phyloP scores from a whole-genome alignment of 1,140 invertebrate species.

The Drosophila nigromelanica region DNA sequence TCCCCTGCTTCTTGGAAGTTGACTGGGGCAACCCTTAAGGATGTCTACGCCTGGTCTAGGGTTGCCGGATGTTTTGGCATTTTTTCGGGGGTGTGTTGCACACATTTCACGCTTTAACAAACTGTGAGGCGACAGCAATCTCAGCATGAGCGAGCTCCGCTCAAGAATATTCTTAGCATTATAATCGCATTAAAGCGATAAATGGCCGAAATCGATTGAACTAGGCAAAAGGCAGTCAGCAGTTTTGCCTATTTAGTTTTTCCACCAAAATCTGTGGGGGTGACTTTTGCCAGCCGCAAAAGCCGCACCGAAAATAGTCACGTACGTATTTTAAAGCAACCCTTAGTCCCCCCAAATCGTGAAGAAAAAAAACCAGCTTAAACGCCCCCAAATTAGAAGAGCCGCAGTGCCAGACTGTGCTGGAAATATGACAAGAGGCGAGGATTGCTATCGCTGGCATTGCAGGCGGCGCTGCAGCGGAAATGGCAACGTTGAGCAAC shows the following conservation, averaged over 20 bases:
- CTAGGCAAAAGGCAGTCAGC: conserved; percentile 24
- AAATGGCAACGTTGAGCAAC: conserved; percentile 44
- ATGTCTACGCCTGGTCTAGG: background rate
- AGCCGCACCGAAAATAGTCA: conserved; percentile 57
- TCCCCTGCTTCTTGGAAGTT: background rate
- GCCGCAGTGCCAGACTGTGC: conserved; percentile 37
- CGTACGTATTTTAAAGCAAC: conserved; percentile 73
- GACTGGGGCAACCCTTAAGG: conserved; percentile 42
- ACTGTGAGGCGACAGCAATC: conserved; percentile 56
- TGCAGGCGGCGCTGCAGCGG: conserved; percentile 68
- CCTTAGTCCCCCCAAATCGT: conserved; percentile 51
- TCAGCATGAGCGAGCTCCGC: conserved; percentile 47
- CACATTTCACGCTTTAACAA: conserved; percentile 72
- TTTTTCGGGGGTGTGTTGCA: conserved; percentile 42
- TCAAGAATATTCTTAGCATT: conserved; percentile 66
- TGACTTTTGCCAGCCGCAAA: conserved; percentile 66
- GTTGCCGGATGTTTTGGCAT: background rate
- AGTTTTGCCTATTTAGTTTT: conserved; percentile 77
- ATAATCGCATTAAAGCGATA: conserved; percentile 80
- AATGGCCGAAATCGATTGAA: conserved; percentile 71
- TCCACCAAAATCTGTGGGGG: conserved; percentile 48
- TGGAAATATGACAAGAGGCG: conserved; percentile 69
- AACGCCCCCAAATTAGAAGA: conserved; percentile 76
- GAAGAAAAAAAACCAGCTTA: conserved; percentile 54
- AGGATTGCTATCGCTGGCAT: conserved; percentile 56